Conservation (phyloP, 2,113 vertebrate genomes). For the Pangasianodon gigas region DNA sequence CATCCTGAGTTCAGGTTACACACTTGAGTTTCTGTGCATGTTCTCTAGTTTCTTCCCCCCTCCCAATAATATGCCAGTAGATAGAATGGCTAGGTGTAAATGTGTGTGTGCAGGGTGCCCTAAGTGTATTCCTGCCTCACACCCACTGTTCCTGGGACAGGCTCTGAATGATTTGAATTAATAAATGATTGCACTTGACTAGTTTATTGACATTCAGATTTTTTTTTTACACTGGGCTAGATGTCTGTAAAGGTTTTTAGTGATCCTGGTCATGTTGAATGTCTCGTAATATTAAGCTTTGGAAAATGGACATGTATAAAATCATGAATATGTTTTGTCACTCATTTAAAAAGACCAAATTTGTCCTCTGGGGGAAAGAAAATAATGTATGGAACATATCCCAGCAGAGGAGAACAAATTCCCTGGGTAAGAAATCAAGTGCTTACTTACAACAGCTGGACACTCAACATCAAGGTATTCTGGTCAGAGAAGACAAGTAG, state of each 20-base stretch:
- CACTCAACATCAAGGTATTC: neutral
- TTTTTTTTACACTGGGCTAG: too few relatives aligned
- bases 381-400: neutral
- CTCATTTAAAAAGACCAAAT: neutral
- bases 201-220: neutral
- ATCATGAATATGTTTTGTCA: neutral
- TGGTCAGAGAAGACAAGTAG: neutral
- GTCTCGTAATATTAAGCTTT: neutral
- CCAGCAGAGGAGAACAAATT: neutral
- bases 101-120: neutral
- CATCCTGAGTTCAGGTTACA: neutral
- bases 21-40: neutral
- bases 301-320: neutral
- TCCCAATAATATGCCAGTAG: neutral
- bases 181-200: neutral
- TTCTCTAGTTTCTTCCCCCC: neutral
- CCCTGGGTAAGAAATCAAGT: neutral
- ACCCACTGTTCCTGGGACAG: neutral
- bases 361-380: too few relatives aligned
- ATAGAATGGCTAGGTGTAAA: neutral
- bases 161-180: neutral
- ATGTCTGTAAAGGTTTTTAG: neutral
- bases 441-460: neutral
- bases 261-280: neutral
- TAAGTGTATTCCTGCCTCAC: neutral